A percentile compares a stretch with the other conserved stretches of the same genome.
Conservation (phyloP, 2,888 invertebrate genomes). For the Coronaproctus castanopsis region DNA sequence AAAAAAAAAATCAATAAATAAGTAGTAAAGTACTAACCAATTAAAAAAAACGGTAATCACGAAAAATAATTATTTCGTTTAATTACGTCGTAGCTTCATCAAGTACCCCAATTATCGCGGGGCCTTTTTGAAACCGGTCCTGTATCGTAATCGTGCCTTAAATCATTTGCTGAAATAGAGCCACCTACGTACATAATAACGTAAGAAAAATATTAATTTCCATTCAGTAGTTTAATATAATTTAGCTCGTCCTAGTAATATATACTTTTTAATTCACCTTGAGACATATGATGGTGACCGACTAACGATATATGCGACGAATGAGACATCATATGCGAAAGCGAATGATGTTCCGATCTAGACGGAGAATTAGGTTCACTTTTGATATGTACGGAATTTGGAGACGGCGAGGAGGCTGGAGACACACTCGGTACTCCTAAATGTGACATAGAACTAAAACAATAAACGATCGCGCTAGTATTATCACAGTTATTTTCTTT, state of each 20-base stretch:
- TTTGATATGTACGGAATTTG: slow-evolving; percentile 72
- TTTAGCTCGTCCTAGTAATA: no score
- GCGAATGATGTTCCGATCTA: slow-evolving; percentile 27
- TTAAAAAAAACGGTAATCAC: no score
- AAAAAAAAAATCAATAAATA: no score
- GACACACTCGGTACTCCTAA: slow-evolving; percentile 22
- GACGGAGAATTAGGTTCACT: slow-evolving; percentile 91
- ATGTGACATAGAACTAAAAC: slow-evolving; percentile 20
- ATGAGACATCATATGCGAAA: slow-evolving; percentile 15
- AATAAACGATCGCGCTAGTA: no score
- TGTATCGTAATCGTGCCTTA: slow-evolving; percentile 40
- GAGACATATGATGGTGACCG: slow-evolving; percentile 15
- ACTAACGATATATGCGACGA: slow-evolving; percentile 13
- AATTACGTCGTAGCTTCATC: no score
- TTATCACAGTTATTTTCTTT: no score
- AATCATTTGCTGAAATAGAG: slow-evolving; percentile 25
- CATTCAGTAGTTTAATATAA: background rate
- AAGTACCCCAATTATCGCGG: slow-evolving; percentile 52
- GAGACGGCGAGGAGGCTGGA: slow-evolving; percentile 41
- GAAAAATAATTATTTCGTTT: no score
- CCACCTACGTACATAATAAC: no score
- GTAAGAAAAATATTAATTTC: background rate
- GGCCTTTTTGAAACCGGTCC: slow-evolving; percentile 59
- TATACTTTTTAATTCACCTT: no score
- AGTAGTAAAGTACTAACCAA: no score